Conservation (phyloP, 2,113 vertebrate species). For the Tauraco erythrolophus region DNA sequence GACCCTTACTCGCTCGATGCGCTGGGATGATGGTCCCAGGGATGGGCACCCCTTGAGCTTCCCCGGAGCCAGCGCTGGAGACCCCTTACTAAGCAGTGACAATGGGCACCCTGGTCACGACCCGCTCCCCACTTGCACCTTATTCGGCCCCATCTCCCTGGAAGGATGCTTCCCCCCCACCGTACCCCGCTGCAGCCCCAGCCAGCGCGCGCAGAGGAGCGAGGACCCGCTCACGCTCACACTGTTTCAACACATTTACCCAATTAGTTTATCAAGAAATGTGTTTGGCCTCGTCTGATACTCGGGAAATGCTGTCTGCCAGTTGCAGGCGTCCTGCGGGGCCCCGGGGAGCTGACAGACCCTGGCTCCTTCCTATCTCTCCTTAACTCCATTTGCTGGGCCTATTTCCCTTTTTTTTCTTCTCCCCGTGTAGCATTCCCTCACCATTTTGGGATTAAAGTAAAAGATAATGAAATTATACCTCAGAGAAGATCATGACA, state of each 20-base stretch:
- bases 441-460: conserved; percentile 38
- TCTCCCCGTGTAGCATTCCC: background rate
- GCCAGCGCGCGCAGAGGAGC: background rate
- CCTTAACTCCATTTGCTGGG: conserved; percentile 35
- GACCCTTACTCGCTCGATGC: background rate
- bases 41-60: background rate
- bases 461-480: background rate
- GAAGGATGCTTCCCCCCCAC: background rate
- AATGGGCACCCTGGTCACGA: accelerated
- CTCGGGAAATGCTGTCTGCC: conserved; percentile 64
- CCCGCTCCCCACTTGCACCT: background rate
- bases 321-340: conserved; percentile 27
- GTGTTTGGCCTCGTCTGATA: conserved; percentile 55
- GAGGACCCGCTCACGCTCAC: background rate
- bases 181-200: background rate
- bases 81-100: background rate
- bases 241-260: conserved; percentile 69
- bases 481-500: background rate
- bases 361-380: conserved; percentile 59
- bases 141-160: accelerated
- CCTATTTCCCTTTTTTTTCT: conserved; percentile 7
- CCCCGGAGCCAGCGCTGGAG: background rate
- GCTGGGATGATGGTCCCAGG: accelerated
- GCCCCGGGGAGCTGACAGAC: conserved; percentile 54
- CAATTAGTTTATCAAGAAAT: conserved; percentile 71